These are phyloP conservation scores for Bombus sylvicola DNA, from an alignment of 1,140 invertebrate genomes.

Conservation along the genomic window DNA sequence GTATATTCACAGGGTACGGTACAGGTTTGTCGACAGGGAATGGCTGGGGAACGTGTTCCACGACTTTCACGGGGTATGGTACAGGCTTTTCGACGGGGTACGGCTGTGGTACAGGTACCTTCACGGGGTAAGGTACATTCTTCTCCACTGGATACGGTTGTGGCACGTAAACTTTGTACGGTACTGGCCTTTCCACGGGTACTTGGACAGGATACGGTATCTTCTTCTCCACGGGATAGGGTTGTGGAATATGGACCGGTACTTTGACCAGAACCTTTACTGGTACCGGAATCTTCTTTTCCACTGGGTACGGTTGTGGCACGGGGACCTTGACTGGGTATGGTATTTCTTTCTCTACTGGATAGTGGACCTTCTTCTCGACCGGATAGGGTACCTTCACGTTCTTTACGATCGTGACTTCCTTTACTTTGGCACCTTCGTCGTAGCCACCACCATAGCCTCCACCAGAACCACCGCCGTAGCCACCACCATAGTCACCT, in stretches of 20 bases:
- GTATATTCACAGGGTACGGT: slow-evolving; percentile 73
- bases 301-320: slow-evolving; percentile 86
- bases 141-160: slow-evolving; percentile 82
- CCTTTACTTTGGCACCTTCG: slow-evolving; percentile 78
- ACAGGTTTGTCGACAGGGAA: slow-evolving; percentile 76
- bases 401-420: slow-evolving; percentile 85
- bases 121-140: slow-evolving; percentile 75
- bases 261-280: slow-evolving; percentile 88
- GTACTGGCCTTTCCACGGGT: slow-evolving; percentile 87
- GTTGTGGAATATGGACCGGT: slow-evolving; percentile 86
- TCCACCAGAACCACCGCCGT: slow-evolving; percentile 48
- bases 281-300: slow-evolving; percentile 87
- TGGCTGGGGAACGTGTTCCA: slow-evolving; percentile 79
- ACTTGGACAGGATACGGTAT: slow-evolving; percentile 88
- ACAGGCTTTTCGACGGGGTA: slow-evolving; percentile 79
- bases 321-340: slow-evolving; percentile 86
- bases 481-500: slow-evolving; percentile 55
- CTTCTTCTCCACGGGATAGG: slow-evolving; percentile 88
- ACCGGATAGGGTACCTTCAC: slow-evolving; percentile 85
- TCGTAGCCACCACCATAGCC: slow-evolving; percentile 62
- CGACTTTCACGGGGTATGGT: slow-evolving; percentile 78
- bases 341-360: slow-evolving; percentile 85
- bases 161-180: slow-evolving; percentile 86
- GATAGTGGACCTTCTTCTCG: slow-evolving; percentile 86
- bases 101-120: slow-evolving; percentile 75